Evolutionary conservation across 2,888 invertebrate species (phyloP), one percentile per base, ranked within the genome.

Genomic region (Muscina levida): DNA sequence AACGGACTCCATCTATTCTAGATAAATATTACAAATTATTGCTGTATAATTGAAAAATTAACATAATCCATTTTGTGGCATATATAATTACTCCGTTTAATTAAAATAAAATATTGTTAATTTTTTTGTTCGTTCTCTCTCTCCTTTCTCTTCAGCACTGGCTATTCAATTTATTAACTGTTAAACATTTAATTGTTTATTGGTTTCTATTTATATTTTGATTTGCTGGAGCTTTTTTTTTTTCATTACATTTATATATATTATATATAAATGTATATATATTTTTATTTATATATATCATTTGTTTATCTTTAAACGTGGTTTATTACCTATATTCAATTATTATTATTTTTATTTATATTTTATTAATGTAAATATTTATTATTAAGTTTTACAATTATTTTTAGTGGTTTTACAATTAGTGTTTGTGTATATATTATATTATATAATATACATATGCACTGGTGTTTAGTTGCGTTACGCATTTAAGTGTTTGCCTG

Each of bases 371-470:
- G 53, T 66, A 72, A 75, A 79, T 72, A 75, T 76, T 8, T 22
- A 42, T 56, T 75, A 37, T 74, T 62, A 67, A 39, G 62, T 48
- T 72, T 68, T 56, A 68, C 72, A 68, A 48, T 67, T 62, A 72
- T 72, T 79, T 79, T 31, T 68, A 62, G 62, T 56, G 42, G 17
- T 75, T n/a, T 79, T 72, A 37, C 67, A 59, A 59, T 75, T 75
- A 46, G 17, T 79, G 68, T 72, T 65, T 46, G 31, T 78, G 24
- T 56, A 44, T n/a, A 26, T 65, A 31, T 31, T 42, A n/a, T n/a
- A n/a, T n/a, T 56, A 44, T n/a, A 26, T 31, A 8, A 3, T 3
- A 31, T 31, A 8, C 31, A 8, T 31, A 8, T 8, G 31, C 31
- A 31, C 22, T 70, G 70, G 46, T 71, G 19, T 57, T 71, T 42